Evolutionary conservation across 2,113 vertebrate genomes (phyloP), one percentile per base, ranked within the genome.

Genomic region (Lepidothrix coronata): DNA sequence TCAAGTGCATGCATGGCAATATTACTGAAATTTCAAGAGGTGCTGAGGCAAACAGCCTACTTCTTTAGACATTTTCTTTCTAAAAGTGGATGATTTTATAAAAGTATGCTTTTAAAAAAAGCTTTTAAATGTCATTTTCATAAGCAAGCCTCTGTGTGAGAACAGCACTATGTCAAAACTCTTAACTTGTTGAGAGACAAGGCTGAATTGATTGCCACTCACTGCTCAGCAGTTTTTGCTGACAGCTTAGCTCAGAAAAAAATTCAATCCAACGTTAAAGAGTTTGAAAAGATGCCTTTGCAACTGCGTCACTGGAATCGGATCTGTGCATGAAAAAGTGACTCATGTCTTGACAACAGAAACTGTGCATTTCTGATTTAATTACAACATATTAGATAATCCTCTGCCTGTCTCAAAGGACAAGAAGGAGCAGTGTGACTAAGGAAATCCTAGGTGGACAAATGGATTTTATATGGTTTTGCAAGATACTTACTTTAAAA

Each of bases 131-230:
- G 52, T 70, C 57, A 74, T 90, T 59, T 88, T 93, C 74, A 67
- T 72, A 94, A 96, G 86, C 76, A 61, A 92, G 93, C 70, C 39
- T 88, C 85, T 71, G 6, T 57, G 68, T 61, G 74, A 88, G 85
- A 90, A 30, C 16, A 28, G n/a, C 30, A 3, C 73, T 68, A 16
- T 84, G 88, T 88, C 86, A 94, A 84, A 95, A 89, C 85, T 92
- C 93, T 86, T 44, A 63, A 88, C 88, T 91, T 81, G 86, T 85
- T 94, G 86, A 92, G 91, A 96, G 92, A 94, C 93, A 96, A 96
- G 92, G 71, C 79, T 73, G 88, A 83, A 89, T 82, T 94, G 94
- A 96, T 95, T 96, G 88, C 95, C 54, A 54, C 91, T 93, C 76
- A 41, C 57, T 87, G 80, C 66, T 58, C 49, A 68, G 66, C 76